These are phyloP conservation scores for Astropecten irregularis DNA, from an alignment of 53 echinoderm and acorn worm species.

Conservation along the genomic window DNA sequence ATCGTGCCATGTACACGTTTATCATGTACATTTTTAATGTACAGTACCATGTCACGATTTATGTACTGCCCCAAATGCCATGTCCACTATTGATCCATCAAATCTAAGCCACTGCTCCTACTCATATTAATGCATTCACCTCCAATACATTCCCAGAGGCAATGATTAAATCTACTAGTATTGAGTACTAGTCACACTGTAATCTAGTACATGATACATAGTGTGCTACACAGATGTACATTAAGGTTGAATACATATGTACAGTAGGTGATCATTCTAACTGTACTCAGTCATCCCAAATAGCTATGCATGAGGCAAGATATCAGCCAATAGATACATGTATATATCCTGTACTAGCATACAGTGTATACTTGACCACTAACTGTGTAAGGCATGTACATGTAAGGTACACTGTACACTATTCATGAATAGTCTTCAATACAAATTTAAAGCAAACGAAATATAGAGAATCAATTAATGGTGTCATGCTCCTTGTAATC, in stretches of 20 bases:
- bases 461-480: no score
- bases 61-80: not conserved
- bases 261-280: not conserved
- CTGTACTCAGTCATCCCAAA: not conserved
- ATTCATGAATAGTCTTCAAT: no score
- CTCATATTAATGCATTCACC: not conserved
- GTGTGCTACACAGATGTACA: no score
- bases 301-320: not conserved
- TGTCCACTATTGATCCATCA: constrained; percentile 19
- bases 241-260: not conserved
- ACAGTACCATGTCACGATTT: not conserved
- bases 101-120: not conserved
- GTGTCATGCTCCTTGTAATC: no score
- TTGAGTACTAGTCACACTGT: no score
- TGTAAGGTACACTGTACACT: no score
- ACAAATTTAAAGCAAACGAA: no score
- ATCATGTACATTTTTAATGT: not conserved
- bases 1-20: not conserved
- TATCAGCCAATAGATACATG: not conserved
- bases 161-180: constrained; percentile 8
- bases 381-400: no score
- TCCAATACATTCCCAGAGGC: not conserved
- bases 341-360: not conserved
- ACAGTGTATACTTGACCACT: no score
- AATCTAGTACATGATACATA: no score